Evolutionary conservation across 2,888 invertebrate genomes (phyloP), one percentile per base, ranked within the genome.

Genomic region (Acleris holmiana): DNA sequence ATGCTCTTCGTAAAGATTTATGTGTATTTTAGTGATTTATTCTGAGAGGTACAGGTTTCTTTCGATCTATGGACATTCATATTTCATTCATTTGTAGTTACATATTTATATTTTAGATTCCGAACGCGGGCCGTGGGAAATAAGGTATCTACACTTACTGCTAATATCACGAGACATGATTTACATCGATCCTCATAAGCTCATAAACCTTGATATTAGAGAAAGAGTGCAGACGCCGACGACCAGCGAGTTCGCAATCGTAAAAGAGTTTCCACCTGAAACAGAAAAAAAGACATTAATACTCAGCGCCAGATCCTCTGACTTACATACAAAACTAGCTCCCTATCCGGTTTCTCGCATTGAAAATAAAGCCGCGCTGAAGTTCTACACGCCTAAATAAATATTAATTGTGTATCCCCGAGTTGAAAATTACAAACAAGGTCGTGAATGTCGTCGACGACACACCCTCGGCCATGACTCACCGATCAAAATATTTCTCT

Each of bases 121-220:
- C 5, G 57, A 58, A 64, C 63, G 46, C 46, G 40, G 57, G 23
- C 48, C 23, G 47, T 25, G 49, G 61, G 53, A 55, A 59, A 59
- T 35, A 21, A 47, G 47, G 57, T 85, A 88, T 81, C 83, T 88
- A 88, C 79, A 79, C 81, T 90, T 89, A 90, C 19, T 62, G 59
- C 83, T 90, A 90, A 79, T 91, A 91, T 90, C 91, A 90, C 91
- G 81, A 69, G 70, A 83, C 74, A 80, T 71, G 73, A 73, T 79
- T 78, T 73, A 82, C 74, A 82, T 77, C 78, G 64, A 80, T 80
- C 80, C 89, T 91, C 91, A 91, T 91, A 91, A 91, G 87, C 89
- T 90, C 86, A 74, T 75, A 71, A 77, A 81, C 76, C 77, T 83
- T 77, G 80, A 82, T 78, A 89, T 82, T 80, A 79, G 73, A 72